These are phyloP conservation scores for Onychostruthus taczanowskii DNA, from an alignment of 2,113 vertebrate species.

Conservation along the genomic window DNA sequence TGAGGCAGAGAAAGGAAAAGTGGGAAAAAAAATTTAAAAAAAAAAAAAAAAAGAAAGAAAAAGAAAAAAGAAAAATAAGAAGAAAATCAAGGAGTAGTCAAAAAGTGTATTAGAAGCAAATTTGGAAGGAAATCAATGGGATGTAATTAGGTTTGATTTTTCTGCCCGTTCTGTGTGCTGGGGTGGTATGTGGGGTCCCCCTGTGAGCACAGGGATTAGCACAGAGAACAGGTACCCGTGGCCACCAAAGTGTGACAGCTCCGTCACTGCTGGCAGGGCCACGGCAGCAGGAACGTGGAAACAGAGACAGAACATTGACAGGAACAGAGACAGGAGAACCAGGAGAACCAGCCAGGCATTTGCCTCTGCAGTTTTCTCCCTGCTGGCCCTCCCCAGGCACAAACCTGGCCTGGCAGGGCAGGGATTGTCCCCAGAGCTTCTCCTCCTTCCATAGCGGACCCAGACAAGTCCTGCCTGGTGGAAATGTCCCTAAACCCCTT, in stretches of 20 bases:
- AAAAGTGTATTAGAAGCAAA: constrained; percentile 58
- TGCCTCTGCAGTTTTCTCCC: background rate
- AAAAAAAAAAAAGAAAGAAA: background rate
- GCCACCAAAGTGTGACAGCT: constrained; percentile 72
- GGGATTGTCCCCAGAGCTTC: background rate
- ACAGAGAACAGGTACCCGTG: constrained; percentile 13
- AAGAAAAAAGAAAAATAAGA: too few relatives aligned
- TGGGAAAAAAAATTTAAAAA: too few relatives aligned
- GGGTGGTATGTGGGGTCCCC: constrained; percentile 17
- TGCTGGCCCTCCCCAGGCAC: background rate
- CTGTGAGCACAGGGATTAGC: background rate
- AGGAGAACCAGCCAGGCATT: background rate
- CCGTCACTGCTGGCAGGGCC: constrained; percentile 73
- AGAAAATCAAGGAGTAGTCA: background rate
- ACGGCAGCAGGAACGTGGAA: constrained; percentile 38
- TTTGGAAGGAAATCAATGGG: constrained; percentile 67
- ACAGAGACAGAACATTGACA: background rate
- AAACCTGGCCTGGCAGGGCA: background rate
- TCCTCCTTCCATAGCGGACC: accelerated
- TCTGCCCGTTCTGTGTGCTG: background rate
- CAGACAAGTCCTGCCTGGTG: background rate
- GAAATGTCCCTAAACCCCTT: background rate
- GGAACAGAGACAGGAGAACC: too few relatives aligned
- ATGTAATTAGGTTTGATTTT: constrained; percentile 69
- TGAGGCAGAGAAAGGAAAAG: background rate